Evolutionary conservation across 2,797 vertebrate genomes (phyloP).

Genomic region (Lagorchestes hirsutus): DNA sequence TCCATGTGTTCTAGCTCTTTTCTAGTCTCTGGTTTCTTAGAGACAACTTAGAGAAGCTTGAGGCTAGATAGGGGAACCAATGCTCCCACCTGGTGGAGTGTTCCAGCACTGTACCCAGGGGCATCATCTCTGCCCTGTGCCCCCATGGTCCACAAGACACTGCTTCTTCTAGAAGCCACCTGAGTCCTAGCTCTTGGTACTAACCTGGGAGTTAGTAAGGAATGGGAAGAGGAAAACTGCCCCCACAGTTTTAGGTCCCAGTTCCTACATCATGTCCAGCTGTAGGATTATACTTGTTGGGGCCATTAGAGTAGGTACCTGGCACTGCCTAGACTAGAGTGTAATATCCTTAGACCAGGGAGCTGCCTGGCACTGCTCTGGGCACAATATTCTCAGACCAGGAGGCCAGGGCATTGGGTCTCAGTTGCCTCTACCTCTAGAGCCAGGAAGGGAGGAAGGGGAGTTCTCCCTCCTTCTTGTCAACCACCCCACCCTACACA

Average conservation of each 20-base stretch:
- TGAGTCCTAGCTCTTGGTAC: neutral
- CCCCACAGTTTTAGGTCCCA: neutral
- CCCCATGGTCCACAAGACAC: neutral
- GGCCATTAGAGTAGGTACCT: neutral
- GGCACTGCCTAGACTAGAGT: neutral
- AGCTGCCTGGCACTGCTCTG: neutral
- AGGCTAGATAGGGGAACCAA: neutral
- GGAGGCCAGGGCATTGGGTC: neutral
- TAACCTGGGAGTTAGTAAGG: neutral
- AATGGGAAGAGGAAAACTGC: neutral
- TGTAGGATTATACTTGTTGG: neutral
- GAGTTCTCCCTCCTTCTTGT: neutral
- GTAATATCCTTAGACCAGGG: neutral
- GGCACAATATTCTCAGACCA: neutral
- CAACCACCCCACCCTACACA: neutral
- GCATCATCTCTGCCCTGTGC: neutral
- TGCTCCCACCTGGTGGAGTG: conserved; percentile 55
- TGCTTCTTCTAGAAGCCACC: neutral
- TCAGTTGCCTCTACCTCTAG: neutral
- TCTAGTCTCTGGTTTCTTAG: neutral
- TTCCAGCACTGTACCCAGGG: neutral
- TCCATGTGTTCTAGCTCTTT: neutral
- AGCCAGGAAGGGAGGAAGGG: conserved; percentile 7
- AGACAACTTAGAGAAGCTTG: neutral
- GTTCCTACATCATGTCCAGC: neutral